These are phyloP conservation scores for Eurytoma californica DNA, from an alignment of 2,888 invertebrate genomes.

Conservation along the genomic window DNA sequence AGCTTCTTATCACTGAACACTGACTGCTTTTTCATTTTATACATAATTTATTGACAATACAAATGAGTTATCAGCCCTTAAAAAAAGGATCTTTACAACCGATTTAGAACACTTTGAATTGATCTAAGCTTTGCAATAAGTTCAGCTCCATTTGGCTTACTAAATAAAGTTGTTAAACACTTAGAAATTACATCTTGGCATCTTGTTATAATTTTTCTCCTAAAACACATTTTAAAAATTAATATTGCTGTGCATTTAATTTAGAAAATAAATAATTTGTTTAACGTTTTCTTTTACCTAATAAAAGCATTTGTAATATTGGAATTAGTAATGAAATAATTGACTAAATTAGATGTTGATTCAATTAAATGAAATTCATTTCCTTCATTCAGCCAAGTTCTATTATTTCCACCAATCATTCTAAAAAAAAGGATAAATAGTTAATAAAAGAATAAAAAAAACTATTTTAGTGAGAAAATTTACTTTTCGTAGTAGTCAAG, in stretches of 20 bases:
- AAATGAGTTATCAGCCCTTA: slow-evolving; percentile 10
- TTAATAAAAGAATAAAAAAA: not conserved
- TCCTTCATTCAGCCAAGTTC: slow-evolving; percentile 89
- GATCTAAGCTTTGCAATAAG: slow-evolving; percentile 79
- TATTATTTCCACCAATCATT: slow-evolving; percentile 87
- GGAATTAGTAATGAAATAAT: slow-evolving; percentile 81
- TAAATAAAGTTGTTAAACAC: slow-evolving; percentile 85
- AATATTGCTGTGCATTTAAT: too few relatives aligned
- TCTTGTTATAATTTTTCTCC: slow-evolving; percentile 82
- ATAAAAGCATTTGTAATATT: slow-evolving; percentile 75
- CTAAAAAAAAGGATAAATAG: slow-evolving; percentile 72
- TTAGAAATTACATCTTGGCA: slow-evolving; percentile 86
- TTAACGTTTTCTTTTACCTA: slow-evolving; percentile 65
- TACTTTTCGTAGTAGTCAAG: slow-evolving; percentile 89
- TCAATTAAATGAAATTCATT: slow-evolving; percentile 90
- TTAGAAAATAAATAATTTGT: not conserved
- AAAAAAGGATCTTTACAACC: slow-evolving; percentile 67
- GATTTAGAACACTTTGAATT: slow-evolving; percentile 78
- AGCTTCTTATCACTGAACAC: not conserved
- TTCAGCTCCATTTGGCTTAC: slow-evolving; percentile 82
- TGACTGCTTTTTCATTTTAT: slow-evolving; percentile 20
- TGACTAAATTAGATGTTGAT: slow-evolving; percentile 84
- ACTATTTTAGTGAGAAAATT: slow-evolving; percentile 63
- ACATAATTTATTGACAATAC: slow-evolving; percentile 24
- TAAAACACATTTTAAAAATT: slow-evolving; percentile 64